These are phyloP conservation scores for Pterocles gutturalis DNA, from an alignment of 2,113 vertebrate species.

Conservation along the genomic window DNA sequence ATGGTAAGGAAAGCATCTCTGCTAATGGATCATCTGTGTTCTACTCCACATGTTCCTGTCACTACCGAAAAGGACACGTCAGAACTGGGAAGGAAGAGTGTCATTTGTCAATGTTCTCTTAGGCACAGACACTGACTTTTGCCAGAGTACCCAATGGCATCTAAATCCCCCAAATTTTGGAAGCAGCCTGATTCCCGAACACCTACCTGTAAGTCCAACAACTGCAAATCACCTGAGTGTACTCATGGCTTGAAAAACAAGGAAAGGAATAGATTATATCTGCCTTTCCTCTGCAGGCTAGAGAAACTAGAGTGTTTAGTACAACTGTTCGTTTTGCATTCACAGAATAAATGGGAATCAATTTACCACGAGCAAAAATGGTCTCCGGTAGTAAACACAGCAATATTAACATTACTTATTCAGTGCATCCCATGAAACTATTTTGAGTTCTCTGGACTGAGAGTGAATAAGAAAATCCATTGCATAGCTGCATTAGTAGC, in stretches of 20 bases:
- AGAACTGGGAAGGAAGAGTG: neutral
- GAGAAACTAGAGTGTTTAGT: neutral
- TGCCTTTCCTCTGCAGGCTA: neutral
- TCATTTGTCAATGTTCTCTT: neutral
- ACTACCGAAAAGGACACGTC: neutral
- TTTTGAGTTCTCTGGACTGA: neutral
- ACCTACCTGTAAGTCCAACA: neutral
- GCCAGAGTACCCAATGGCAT: neutral
- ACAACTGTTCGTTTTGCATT: neutral
- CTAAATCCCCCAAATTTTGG: neutral
- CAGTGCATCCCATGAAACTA: neutral
- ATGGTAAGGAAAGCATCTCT: neutral
- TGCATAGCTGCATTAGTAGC: neutral
- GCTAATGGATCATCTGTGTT: neutral
- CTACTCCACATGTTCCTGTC: neutral
- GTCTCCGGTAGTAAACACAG: neutral
- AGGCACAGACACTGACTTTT: neutral
- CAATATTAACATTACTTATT: neutral
- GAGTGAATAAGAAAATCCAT: neutral
- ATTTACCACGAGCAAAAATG: neutral
- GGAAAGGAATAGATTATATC: neutral
- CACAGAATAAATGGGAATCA: neutral
- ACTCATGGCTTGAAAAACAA: fast-evolving
- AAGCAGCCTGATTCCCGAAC: neutral
- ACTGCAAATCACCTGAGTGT: neutral